Conservation (phyloP, 1,140 invertebrate genomes). For the Drosophila paulistorum region DNA sequence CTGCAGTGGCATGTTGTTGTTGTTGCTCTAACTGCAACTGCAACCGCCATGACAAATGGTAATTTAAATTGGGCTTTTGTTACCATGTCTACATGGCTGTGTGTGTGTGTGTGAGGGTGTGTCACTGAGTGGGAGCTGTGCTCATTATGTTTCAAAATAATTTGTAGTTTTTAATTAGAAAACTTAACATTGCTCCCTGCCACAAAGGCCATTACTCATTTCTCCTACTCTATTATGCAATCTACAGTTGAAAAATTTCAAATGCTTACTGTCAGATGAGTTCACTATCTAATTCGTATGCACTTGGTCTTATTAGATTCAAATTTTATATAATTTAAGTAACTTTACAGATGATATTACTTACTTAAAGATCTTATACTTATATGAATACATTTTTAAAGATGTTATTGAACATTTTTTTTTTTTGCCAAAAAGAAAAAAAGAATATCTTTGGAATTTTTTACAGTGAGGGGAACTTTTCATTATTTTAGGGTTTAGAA, state of each 20-base stretch:
- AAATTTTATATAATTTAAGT: no score
- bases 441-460: no score
- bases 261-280: background rate
- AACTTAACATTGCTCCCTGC: constrained; percentile 53
- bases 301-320: no score
- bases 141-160: constrained; percentile 72
- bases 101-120: constrained; percentile 6
- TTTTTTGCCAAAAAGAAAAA: no score
- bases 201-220: constrained; percentile 3
- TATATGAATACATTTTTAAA: no score
- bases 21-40: constrained; percentile 38
- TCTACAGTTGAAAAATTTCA: background rate
- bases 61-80: constrained; percentile 78
- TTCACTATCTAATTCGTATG: no score
- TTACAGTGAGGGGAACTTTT: no score
- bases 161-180: constrained; percentile 80
- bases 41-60: constrained; percentile 70
- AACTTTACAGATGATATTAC: no score
- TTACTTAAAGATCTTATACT: no score
- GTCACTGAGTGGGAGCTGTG: constrained; percentile 20
- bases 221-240: background rate
- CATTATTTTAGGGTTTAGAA: no score
- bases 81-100: constrained; percentile 16
- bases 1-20: constrained; percentile 16
- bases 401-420: no score